phyloP scores from a whole-genome alignment of 1,140 invertebrate species.

The Drosophila hydei region DNA sequence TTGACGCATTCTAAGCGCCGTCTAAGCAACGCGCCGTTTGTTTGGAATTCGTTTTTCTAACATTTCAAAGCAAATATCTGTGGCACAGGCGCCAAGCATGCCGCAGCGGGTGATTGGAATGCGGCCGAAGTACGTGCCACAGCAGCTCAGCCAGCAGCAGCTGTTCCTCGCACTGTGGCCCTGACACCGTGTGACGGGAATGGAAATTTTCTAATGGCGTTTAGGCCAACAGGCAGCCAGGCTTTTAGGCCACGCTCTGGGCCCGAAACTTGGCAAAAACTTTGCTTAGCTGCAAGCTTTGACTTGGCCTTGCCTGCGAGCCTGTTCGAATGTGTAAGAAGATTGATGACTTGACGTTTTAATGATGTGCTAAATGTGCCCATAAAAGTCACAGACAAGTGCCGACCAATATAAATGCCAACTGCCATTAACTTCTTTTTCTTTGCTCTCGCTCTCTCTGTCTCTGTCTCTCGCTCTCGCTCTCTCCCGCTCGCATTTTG shows the following conservation, averaged over 20 bases:
- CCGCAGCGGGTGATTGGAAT: slow-evolving; percentile 61
- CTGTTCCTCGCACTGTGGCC: slow-evolving; percentile 46
- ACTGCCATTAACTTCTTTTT: not conserved
- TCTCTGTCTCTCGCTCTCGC: no score
- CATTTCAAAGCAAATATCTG: slow-evolving; percentile 82
- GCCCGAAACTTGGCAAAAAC: slow-evolving; percentile 31
- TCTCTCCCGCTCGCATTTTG: not conserved
- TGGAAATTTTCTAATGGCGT: slow-evolving; percentile 81
- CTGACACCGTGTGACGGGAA: slow-evolving; percentile 83
- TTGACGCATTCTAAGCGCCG: slow-evolving; percentile 53
- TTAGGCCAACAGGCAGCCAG: slow-evolving; percentile 29
- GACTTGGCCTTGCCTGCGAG: slow-evolving; percentile 57
- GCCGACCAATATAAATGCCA: slow-evolving; percentile 12
- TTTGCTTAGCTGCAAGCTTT: slow-evolving; percentile 1
- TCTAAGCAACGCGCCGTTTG: slow-evolving; percentile 54
- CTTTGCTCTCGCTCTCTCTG: no score
- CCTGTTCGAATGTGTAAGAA: slow-evolving; percentile 83
- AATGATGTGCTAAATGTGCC: slow-evolving; percentile 79
- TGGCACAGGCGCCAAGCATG: slow-evolving; percentile 67
- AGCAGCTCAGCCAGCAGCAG: slow-evolving; percentile 6
- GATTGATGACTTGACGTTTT: slow-evolving; percentile 84
- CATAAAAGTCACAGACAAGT: slow-evolving; percentile 73
- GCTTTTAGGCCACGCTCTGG: slow-evolving; percentile 13
- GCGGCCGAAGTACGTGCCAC: slow-evolving; percentile 23
- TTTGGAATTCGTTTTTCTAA: slow-evolving; percentile 69